Base-by-base conservation (phyloP, 1,140 invertebrate species). In the Drosophila pandora region DNA sequence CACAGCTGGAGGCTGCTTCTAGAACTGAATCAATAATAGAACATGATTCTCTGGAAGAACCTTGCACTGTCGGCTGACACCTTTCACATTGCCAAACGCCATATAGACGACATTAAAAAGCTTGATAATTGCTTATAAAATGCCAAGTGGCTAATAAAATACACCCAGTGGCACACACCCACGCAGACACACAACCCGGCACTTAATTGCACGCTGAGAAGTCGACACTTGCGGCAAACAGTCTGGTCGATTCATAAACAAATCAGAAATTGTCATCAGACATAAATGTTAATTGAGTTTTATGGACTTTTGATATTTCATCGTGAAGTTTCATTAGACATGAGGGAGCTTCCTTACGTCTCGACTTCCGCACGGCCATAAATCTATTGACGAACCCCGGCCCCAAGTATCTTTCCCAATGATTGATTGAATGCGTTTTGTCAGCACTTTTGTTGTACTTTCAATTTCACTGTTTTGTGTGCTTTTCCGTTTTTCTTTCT, bases 231-330 rank as follows among this genome's bases (percentile, higher is more conserved):
- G 10, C 1, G 1, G 10, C 1, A 28, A 49, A 25, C 25, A 41
- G 6, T 32, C 9, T 9, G 30, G 7, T 41, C 13, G 1, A 10
- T 30, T 48, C 50, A 39, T 69, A 57, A 69, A 69, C 43, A 57
- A 69, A 57, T 68, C 67, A 57, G 48, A 61, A 68, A 43, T 43
- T 81, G 65, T 76, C 56, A 57, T 41, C 34, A 25, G 43, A 55
- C 67, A 61, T 74, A 65, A 79, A 71, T 79, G 70, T 67, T 83
- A 83, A 83, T 81, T 83, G 79, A 71, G 54, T 56, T 83, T 83
- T 83, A 83, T 76, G 55, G 75, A 60, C 57, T 75, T 75, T 79
- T 75, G 64, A 83, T 69, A 62, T 78, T 69, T 64, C 37, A 60
- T 82, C 55, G 63, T 52, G 39, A 25, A 63, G 72, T 76, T 80